These are phyloP conservation scores for Tryphoninae sp. DNA, from an alignment of 2,888 invertebrate species.

Conservation along the genomic window DNA sequence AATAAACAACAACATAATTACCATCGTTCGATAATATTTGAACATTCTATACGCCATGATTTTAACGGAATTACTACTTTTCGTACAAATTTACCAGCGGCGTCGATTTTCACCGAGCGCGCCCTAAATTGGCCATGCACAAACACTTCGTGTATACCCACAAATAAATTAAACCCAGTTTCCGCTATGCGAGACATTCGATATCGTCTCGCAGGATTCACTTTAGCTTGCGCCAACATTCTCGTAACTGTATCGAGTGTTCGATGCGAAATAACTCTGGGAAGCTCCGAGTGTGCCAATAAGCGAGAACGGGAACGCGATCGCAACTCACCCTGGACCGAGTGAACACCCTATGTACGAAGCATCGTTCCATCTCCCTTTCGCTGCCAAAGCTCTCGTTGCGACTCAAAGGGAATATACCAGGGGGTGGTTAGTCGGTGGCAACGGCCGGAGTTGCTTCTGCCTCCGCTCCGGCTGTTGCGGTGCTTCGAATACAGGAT, in stretches of 20 bases:
- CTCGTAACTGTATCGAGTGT: constrained; percentile 26
- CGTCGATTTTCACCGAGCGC: not conserved
- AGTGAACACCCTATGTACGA: constrained; percentile 43
- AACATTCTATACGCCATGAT: too few species aligned
- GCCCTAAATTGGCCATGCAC: too few species aligned
- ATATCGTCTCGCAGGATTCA: constrained; percentile 12
- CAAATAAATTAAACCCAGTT: constrained; percentile 18
- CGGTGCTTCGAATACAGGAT: constrained; percentile 36
- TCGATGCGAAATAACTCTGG: constrained; percentile 43
- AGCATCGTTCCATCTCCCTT: constrained; percentile 39
- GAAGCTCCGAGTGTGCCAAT: constrained; percentile 37
- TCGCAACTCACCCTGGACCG: constrained; percentile 52
- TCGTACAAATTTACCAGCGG: too few species aligned
- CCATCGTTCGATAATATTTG: too few species aligned
- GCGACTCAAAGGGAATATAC: constrained; percentile 60
- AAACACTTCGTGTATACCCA: not conserved
- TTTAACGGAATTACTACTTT: too few species aligned
- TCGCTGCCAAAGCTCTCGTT: constrained; percentile 44
- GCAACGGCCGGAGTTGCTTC: constrained; percentile 36
- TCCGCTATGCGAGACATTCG: not conserved
- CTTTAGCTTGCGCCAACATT: constrained; percentile 25
- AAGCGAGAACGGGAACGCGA: constrained; percentile 11
- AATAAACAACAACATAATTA: too few species aligned
- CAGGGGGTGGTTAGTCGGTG: constrained; percentile 9
- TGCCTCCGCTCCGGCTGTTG: constrained; percentile 39